Conservation (phyloP, 2,888 invertebrate genomes). For the Hydraecia micacea region DNA sequence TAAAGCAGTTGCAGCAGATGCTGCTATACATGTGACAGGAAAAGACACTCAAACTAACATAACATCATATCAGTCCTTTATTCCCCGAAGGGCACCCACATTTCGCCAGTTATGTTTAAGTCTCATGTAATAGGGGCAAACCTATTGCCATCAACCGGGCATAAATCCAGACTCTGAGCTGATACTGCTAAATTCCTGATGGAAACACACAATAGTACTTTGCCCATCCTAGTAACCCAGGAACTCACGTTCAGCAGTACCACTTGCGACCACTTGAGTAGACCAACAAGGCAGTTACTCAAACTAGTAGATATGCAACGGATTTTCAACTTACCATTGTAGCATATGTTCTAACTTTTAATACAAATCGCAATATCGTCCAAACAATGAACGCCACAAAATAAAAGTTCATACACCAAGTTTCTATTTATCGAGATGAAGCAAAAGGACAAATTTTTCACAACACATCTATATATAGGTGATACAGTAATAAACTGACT, state of each 20-base stretch:
- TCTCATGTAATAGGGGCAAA: neutral
- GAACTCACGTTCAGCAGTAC: neutral
- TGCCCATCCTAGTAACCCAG: neutral
- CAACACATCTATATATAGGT: neutral
- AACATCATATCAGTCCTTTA: neutral
- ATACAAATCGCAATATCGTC: neutral
- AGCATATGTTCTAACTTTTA: neutral
- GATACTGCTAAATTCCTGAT: too few species aligned
- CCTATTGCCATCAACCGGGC: neutral
- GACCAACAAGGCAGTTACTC: neutral
- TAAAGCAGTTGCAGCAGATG: neutral
- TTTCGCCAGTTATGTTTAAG: neutral
- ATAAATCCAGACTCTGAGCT: neutral
- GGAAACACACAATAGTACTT: too few species aligned
- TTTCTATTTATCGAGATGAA: neutral
- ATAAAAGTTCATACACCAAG: neutral
- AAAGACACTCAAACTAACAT: neutral
- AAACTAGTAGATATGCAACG: neutral
- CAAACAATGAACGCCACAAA: neutral
- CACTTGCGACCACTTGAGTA: neutral
- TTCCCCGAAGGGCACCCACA: neutral
- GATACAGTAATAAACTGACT: neutral
- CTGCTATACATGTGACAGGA: neutral
- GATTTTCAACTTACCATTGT: neutral
- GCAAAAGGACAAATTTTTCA: neutral